Evolutionary conservation across 2,888 invertebrate genomes (phyloP).

Genomic region (Thereva unica): DNA sequence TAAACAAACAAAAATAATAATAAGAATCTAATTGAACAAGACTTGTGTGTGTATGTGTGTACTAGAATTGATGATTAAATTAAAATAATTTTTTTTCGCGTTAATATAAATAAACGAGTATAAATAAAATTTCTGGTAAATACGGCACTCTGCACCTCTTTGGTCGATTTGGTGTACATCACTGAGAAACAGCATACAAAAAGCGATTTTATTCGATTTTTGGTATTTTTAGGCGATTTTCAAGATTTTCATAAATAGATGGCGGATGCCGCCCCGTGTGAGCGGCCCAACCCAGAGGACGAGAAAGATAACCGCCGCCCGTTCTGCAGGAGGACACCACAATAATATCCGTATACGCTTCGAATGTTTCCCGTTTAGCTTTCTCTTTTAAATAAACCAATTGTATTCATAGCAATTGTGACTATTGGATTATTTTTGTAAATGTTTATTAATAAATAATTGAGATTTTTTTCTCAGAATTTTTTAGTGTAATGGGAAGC

Average conservation of each 20-base stretch:
- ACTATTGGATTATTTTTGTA: no score
- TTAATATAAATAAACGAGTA: conserved; percentile 36
- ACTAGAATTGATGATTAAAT: no score
- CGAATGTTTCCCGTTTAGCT: no score
- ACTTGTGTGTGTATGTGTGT: no score
- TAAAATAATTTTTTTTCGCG: not conserved
- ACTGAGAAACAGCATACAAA: conserved; percentile 30
- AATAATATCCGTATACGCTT: conserved; percentile 6
- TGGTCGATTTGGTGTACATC: conserved; percentile 34
- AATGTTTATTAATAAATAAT: no score
- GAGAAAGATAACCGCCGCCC: conserved; percentile 7
- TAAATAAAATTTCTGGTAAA: conserved; percentile 34
- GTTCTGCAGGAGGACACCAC: not conserved
- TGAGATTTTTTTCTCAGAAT: no score
- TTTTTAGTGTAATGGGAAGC: no score
- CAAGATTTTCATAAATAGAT: conserved; percentile 29
- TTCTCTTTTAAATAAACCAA: no score
- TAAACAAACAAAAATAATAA: no score
- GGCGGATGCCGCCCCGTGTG: not conserved
- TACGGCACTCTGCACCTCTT: conserved; percentile 29
- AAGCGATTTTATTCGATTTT: conserved; percentile 36
- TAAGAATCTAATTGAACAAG: no score
- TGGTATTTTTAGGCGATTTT: conserved; percentile 36
- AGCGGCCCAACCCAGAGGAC: conserved; percentile 2
- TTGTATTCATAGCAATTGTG: no score